Base-by-base conservation (phyloP, 1,140 invertebrate genomes). In the Drosophila azteca region DNA sequence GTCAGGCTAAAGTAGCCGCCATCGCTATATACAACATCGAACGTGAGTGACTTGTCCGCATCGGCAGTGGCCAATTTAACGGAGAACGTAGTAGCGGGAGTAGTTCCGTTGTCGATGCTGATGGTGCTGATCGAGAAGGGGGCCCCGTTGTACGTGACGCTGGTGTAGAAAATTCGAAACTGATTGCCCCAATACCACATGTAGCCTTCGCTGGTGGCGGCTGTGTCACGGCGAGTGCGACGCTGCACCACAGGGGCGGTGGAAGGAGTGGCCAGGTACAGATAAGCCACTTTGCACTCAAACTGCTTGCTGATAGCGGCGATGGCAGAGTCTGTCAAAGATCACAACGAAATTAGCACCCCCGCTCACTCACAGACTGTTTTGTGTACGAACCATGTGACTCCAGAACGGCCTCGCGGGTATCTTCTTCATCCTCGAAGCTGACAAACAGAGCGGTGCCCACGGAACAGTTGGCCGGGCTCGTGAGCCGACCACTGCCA, bases 311-410 rank as follows among this genome's bases (percentile, higher is more conserved):
- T 83, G 53, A 91, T 54, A 53, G 78, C 68, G 26, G 79, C 75
- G 15, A 91, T 91, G 17, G 81, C 77, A n/a, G 71, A 53, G 57
- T 91, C 91, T 93, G 77, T 20, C 43, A 7, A 35, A 45, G 17
- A 15, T 41, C 46, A 20, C 39, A 49, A 15, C 17, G 24, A 57
- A 26, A 50, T 61, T 6, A 48, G 17, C 15, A 39, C 2, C 6
- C 29, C 22, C 20, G 39, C 29, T 35, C 9, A 24, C 17, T 15
- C 31, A 4, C 39, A 64, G 43, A 46, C 41, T 59, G 20, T 8
- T 22, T n/a, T 41, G 35, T n/a, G 60, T 11, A 53, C 74, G 77
- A 81, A 93, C 93, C 93, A 85, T 93, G 93, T 58, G 92, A 77
- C 78, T 91, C 89, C 41, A 93, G 76, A 35, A 71, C 75, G 53